Evolutionary conservation across 2,888 invertebrate genomes (phyloP), one percentile per base, ranked within the genome.

Genomic region (Brassicogethes aeneus): DNA sequence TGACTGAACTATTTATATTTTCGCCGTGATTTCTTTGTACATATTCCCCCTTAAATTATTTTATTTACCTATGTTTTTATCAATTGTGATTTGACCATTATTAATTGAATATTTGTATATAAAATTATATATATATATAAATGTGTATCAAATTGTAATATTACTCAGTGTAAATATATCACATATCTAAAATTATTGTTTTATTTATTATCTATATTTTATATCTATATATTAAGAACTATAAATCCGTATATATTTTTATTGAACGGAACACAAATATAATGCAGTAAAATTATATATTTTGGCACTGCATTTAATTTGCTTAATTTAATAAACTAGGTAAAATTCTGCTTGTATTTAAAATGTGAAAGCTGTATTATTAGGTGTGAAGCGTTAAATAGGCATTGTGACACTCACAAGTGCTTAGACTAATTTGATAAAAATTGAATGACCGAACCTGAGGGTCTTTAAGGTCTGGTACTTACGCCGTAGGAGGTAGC

Each of bases 141-240:
- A 48, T 51, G 46, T 50, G 50, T 50, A 48, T 42, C 15, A 45
- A 41, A 43, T 42, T 47, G 47, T 47, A 47, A 41, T 40, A 41
- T 44, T 47, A 47, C 42, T 48, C 37, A 44, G 48, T 50, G 50
- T 50, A 50, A 50, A 50, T 50, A 50, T 48, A 48, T 43, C 39
- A 46, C 37, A 39, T 44, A 44, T 29, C 34, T 40, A 40, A 40
- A 36, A 32, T 7, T 35, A 31, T 32, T 39, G 15, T 39, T 38
- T 34, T 40, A 15, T 16, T 36, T 37, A 14, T n/a, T n/a, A n/a
- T n/a, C n/a, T n/a, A n/a, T 29, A 29, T 29, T 29, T n/a, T 8
- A n/a, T n/a, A n/a, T n/a, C n/a, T n/a, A 29, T 29, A 29, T 29
- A 29, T 29, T 29, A 29, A 29, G n/a, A 29, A 29, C 29, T 8